Evolutionary conservation across 2,113 vertebrate genomes (phyloP).

Genomic region (Tichodroma muraria): DNA sequence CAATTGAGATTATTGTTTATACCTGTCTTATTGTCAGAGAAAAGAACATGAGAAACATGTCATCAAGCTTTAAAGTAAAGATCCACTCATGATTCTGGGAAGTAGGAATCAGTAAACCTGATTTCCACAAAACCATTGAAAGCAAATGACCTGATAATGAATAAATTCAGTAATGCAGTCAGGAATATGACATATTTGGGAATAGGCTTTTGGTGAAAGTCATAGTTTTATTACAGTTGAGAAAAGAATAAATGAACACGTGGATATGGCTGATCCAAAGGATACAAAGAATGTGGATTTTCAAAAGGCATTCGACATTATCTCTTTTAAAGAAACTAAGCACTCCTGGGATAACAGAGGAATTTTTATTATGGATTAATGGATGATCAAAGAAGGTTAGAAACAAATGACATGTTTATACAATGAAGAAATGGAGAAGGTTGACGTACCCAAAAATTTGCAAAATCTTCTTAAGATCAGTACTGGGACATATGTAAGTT

Average conservation of each 20-base stretch:
- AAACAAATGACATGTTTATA: not conserved
- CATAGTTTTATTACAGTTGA: not conserved
- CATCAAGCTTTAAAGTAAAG: not conserved
- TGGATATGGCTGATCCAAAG: not conserved
- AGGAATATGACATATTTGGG: not conserved
- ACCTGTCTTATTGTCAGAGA: not conserved
- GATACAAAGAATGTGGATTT: not conserved
- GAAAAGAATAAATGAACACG: not conserved
- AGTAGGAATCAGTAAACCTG: not conserved
- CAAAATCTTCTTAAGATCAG: conserved; percentile 38
- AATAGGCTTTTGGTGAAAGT: not conserved
- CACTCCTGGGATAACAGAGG: not conserved
- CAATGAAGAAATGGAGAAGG: not conserved
- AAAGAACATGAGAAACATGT: not conserved
- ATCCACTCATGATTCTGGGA: not conserved
- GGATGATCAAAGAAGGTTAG: conserved; percentile 11
- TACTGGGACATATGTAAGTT: not conserved
- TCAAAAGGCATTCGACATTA: not conserved
- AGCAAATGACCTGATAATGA: not conserved
- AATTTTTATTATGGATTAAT: conserved; percentile 26
- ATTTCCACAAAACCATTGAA: not conserved
- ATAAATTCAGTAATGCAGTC: not conserved
- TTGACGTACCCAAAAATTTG: not conserved
- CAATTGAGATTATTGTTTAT: not conserved
- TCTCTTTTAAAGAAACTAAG: not conserved